A percentile compares a stretch with the other conserved stretches of the same genome.
These are phyloP conservation scores for Incurvaria masculella DNA, from an alignment of 2,888 invertebrate genomes.

Conservation along the genomic window DNA sequence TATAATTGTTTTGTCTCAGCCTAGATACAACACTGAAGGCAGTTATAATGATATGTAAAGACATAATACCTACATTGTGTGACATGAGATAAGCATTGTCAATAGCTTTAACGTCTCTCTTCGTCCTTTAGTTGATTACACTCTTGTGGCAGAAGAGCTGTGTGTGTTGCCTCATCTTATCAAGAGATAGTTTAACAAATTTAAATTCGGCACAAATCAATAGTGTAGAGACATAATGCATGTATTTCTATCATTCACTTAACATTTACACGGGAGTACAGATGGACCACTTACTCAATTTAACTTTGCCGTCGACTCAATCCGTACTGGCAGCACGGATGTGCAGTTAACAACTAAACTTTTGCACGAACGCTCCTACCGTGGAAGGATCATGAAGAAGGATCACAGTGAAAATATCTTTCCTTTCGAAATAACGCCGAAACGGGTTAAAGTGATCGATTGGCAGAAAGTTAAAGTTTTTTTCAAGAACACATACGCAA, in stretches of 20 bases:
- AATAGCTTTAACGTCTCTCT: not conserved
- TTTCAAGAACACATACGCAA: slow-evolving; percentile 26
- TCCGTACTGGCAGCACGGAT: too few species aligned
- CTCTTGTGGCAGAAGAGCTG: not conserved
- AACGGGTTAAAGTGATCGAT: slow-evolving; percentile 15
- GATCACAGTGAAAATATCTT: not conserved
- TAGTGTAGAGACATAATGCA: too few species aligned
- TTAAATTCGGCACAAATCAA: too few species aligned
- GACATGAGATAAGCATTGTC: not conserved
- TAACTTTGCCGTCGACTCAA: not conserved
- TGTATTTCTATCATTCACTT: not conserved
- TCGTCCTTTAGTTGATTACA: not conserved
- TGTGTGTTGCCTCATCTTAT: not conserved
- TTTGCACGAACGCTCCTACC: not conserved
- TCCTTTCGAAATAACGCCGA: not conserved
- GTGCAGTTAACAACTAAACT: not conserved
- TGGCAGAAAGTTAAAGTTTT: slow-evolving; percentile 33
- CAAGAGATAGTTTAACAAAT: not conserved
- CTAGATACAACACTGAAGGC: too few species aligned
- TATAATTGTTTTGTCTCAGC: too few species aligned
- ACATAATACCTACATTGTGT: too few species aligned
- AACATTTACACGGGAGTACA: not conserved
- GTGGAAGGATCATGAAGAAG: not conserved
- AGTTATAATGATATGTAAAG: too few species aligned
- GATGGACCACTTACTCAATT: not conserved